Evolutionary conservation across 1,140 invertebrate species (phyloP), one percentile per base, ranked within the genome.

Genomic region (Theocolax elegans): DNA sequence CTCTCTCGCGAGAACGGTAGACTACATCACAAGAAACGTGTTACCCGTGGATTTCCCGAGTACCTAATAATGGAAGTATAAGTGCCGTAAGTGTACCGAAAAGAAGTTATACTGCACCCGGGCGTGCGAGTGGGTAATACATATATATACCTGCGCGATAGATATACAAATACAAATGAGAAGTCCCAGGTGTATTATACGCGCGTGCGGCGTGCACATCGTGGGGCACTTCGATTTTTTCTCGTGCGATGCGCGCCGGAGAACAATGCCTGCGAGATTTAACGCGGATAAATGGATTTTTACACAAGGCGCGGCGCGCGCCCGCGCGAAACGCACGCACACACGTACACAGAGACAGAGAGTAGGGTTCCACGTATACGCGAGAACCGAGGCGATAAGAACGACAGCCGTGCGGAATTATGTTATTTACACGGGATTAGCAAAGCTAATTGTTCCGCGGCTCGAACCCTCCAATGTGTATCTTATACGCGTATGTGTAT

Each of bases 221-320:
- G n/a, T n/a, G n/a, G 40, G 17, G 53, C 23, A 10, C 12, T 58
- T 58, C 54, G 35, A 58, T 58, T 58, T 58, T 58, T 35, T 58
- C 58, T 68, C 42, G n/a, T 31, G 25, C 23, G 12, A 21, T 17
- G n/a, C 10, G 29, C 27, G 53, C 27, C 9, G 15, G 21, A 46
- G 29, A 49, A 63, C 60, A 63, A 63, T 63, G 23, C 27, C 44
- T 21, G 21, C 38, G 38, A 59, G 56, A 60, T 85, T 78, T 77
- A 76, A 79, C 80, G 75, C 81, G 76, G 83, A 83, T 84, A 84
- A 83, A 82, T 80, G 76, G 72, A 83, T 82, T 84, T 85, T 84
- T 84, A 80, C 77, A 76, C 77, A 76, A 80, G 69, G 15, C 74
- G 49, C 68, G 35, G 49, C 59, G 59, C 48, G 31, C 29, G 27